Percentiles rank a stretch among this genome's conserved stretches.
Evolutionary conservation across 1,140 invertebrate species (phyloP).

Genomic region (Nymphalis io): DNA sequence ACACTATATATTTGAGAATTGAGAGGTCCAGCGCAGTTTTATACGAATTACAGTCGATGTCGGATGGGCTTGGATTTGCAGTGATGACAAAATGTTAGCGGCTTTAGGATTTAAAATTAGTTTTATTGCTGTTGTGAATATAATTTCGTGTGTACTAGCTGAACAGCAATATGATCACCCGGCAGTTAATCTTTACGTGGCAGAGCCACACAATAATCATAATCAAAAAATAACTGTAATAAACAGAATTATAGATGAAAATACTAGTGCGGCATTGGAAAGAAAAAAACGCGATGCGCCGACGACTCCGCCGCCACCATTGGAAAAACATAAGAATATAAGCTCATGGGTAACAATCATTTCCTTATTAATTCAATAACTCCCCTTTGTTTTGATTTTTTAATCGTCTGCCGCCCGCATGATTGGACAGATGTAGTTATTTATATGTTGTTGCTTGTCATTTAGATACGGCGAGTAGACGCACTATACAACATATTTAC

Average conservation of each 20-base stretch:
- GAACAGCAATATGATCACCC: constrained; percentile 53
- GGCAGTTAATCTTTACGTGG: constrained; percentile 66
- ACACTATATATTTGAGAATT: too few species aligned
- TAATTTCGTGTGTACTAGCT: constrained; percentile 57
- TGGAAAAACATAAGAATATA: constrained; percentile 58
- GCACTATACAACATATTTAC: constrained; percentile 31
- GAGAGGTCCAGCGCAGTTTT: constrained; percentile 41
- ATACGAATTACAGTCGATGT: constrained; percentile 46
- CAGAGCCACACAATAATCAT: constrained; percentile 41
- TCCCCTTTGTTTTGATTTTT: constrained; percentile 55
- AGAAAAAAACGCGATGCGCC: constrained; percentile 68
- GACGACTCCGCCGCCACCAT: constrained; percentile 46
- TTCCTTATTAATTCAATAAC: constrained; percentile 64
- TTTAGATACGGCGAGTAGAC: constrained; percentile 25
- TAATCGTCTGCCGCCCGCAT: constrained; percentile 38
- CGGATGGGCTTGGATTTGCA: constrained; percentile 55
- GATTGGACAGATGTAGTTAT: constrained; percentile 36
- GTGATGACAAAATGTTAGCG: constrained; percentile 76
- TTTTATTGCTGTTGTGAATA: constrained; percentile 55
- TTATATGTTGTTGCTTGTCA: constrained; percentile 38
- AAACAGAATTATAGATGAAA: constrained; percentile 51
- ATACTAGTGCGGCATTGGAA: constrained; percentile 42
- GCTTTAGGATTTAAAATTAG: constrained; percentile 57
- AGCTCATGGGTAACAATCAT: constrained; percentile 74
- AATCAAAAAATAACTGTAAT: constrained; percentile 55